Conservation (phyloP, 2,888 invertebrate species). For the Imbricaverruca yamaguchii region DNA sequence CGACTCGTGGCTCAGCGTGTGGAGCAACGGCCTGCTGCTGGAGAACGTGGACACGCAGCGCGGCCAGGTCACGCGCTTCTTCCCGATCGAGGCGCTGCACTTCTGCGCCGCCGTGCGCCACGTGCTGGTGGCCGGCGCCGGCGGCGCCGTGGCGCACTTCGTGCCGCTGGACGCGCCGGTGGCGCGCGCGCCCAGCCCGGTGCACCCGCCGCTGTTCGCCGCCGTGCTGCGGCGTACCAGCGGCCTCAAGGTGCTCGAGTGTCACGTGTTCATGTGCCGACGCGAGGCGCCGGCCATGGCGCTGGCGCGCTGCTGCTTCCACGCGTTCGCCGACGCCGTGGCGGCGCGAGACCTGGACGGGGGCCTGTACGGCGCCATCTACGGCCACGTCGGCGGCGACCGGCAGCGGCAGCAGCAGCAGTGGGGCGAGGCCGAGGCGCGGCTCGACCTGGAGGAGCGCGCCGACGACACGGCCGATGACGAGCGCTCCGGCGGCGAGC, state of each 20-base stretch:
- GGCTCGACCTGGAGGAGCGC: slow-evolving; percentile 1
- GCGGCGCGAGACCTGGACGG: slow-evolving; percentile 68
- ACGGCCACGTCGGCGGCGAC: slow-evolving; percentile 26
- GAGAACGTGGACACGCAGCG: slow-evolving; percentile 95
- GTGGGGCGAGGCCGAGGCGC: slow-evolving; percentile 47
- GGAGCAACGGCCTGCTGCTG: slow-evolving; percentile 85
- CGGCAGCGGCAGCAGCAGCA: slow-evolving; percentile 61
- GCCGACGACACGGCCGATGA: background rate
- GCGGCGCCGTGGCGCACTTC: slow-evolving; percentile 64
- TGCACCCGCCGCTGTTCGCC: slow-evolving; percentile 94
- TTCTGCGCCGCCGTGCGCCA: slow-evolving; percentile 93
- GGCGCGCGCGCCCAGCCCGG: slow-evolving; percentile 89
- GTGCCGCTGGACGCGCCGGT: slow-evolving; percentile 93
- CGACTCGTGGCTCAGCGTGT: slow-evolving; percentile 93
- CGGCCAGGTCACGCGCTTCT: slow-evolving; percentile 87
- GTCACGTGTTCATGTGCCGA: slow-evolving; percentile 97
- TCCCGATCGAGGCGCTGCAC: slow-evolving; percentile 88
- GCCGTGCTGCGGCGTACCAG: slow-evolving; percentile 91
- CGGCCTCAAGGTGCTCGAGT: slow-evolving; percentile 95
- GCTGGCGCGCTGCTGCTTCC: slow-evolving; percentile 92
- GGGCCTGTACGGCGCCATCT: slow-evolving; percentile 38
- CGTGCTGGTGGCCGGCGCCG: slow-evolving; percentile 58
- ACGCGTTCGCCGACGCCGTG: slow-evolving; percentile 92
- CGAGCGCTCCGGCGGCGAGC: background rate
- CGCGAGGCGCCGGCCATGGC: slow-evolving; percentile 95